Base-by-base conservation (phyloP, 2,888 invertebrate genomes). In the Tenthredo mesomela region DNA sequence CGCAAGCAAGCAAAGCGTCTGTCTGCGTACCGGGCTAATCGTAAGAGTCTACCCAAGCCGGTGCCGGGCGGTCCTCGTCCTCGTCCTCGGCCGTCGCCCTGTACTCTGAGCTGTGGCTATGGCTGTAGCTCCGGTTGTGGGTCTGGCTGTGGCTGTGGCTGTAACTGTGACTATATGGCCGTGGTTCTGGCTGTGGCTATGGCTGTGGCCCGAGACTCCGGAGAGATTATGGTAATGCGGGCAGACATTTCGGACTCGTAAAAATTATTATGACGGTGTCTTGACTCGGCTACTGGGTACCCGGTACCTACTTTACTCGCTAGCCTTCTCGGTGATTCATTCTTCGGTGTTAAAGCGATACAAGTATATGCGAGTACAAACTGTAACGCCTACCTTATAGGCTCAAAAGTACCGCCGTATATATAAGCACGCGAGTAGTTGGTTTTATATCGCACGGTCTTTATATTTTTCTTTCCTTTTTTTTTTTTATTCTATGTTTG, bases 221-320 rank as follows among this genome's bases (percentile, higher is more conserved):
- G 50, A 88, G 89, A 91, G 91, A 92, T 91, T 92, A 91, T 92
- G 91, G 90, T 92, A 92, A 92, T 91, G 88, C 88, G 87, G 87
- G 89, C 90, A 89, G 91, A 91, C 91, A 90, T 91, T 91, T 92
- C 89, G 91, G 91, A 90, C 87, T 90, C 90, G 90, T 91, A 92
- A 92, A 92, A 92, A 91, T 91, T 58, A 91, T 91, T 91, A 90
- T 88, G 90, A 89, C 89, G 90, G 89, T 91, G 90, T 89, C 89
- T 88, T 88, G 88, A 89, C 89, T 87, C 87, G 86, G 91, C 91
- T 92, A 92, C 91, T 88, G 91, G 91, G 91, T 91, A 91, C 91
- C 90, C 90, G 89, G 89, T 86, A 87, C 88, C 87, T 87, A 89
- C 89, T 88, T 88, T 90, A 91, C 91, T 91, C 91, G 91, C 89